Evolutionary conservation across 2,888 invertebrate genomes (phyloP), one percentile per base, ranked within the genome.

Genomic region (Dynastes grantii): DNA sequence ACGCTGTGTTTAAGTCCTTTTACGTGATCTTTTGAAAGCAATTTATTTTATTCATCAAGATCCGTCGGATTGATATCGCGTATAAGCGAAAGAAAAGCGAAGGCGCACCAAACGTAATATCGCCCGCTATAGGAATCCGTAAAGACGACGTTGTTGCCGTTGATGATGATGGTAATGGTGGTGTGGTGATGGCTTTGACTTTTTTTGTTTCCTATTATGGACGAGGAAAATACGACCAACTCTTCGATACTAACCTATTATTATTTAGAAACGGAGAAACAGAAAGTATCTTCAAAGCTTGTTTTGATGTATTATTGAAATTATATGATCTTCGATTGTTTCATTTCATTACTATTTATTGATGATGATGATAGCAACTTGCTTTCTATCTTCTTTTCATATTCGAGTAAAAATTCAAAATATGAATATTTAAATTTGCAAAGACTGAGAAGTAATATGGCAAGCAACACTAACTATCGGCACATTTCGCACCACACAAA

Each of bases 1-100:
- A 87, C 84, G 88, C 85, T 86, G 88, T 88, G 84, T 88, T 89
- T 88, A 88, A 88, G 45, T 88, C 87, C 88, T 89, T 88, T 88
- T 88, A 89, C 89, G 88, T 89, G 89, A 89, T 88, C 87, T 88
- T 88, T 84, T 87, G 84, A 87, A 85, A 85, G 11, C 88, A 87
- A 88, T 88, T 88, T 88, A 86, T 88, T 87, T 85, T 85, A 84
- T 86, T 87, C 86, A 84, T 68, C 76, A 45, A 76, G 58, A 67
- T 76, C 65, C 37, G 29, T n/a, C n/a, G 64, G 6, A 32, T 40
- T 51, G 49, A 68, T 68, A 68, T 68, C 51, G 67, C 45, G 27
- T 53, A 53, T 45, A 11, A 45, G 40, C 40, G 37, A 68, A 68
- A 68, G 49, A 51, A 27, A 45, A 51, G 29, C 8, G 49, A 22